Evolutionary conservation across 1,140 invertebrate genomes (phyloP), one percentile per base, ranked within the genome.

Genomic region (Sweltsa coloradensis): DNA sequence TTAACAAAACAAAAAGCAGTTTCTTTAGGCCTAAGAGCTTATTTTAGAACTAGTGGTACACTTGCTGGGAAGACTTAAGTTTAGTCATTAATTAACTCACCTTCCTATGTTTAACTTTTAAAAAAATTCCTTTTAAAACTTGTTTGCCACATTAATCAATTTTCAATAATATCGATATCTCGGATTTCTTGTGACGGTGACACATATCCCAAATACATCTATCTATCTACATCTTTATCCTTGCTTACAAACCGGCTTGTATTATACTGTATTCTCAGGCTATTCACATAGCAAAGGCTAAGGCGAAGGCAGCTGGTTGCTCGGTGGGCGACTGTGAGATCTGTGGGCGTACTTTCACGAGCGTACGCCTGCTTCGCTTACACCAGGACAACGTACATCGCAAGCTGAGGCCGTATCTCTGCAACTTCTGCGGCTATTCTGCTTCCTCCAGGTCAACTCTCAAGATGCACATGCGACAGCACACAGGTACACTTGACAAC

Each of bases 391-490:
- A 70, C 21, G 77, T 83, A 0, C 83, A 85, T 56, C 72, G 76
- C 9, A 82, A 82, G 60, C 50, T 76, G 36, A 78, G 76, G 49
- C 79, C 75, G 1, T 82, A 75, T 56, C 69, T 78, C n/a, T 90
- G 86, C 57, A 65, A 67, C 26, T 72, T 74, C 47, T 90, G 87
- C 66, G 76, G 79, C 21, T 80, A 85, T 58, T 67, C 75, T 34
- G 62, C 80, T 27, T 68, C 76, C 46, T 75, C 66, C 29, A 78
- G 70, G 51, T 70, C 66, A 54, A 74, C 76, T 39, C 60, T 89
- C 2, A 74, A 76, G 53, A 65, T 88, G 34, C 86, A 91, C 60
- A 66, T 83, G 53, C 64, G 84, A 34, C 79, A 75, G 34, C 85
- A 88, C 62, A 84, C 82, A 54, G 68, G 78, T 71, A 62, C 55